phyloP scores from a whole-genome alignment of 2,888 invertebrate genomes.

The Beris morrisii region DNA sequence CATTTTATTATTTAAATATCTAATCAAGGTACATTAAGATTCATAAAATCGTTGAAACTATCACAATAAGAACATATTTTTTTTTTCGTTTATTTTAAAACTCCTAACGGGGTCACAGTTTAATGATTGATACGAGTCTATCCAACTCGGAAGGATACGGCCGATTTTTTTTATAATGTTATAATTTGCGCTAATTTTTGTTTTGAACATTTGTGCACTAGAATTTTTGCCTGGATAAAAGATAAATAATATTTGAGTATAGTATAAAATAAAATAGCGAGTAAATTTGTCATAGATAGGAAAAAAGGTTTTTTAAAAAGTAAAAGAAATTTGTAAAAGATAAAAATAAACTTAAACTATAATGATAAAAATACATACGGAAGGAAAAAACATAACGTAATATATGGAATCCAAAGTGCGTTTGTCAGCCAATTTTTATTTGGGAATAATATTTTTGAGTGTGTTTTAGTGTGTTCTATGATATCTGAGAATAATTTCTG shows the following conservation, averaged over 20 bases:
- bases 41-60: slow-evolving; percentile 25
- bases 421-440: slow-evolving; percentile 22
- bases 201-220: slow-evolving; percentile 24
- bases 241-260: slow-evolving; percentile 20
- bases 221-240: slow-evolving; percentile 34
- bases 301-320: not conserved
- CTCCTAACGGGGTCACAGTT: not conserved
- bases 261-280: not conserved
- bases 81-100: slow-evolving; percentile 4
- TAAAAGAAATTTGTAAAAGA: not conserved
- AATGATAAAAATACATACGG: slow-evolving; percentile 26
- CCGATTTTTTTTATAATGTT: slow-evolving; percentile 7
- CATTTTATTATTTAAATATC: slow-evolving; percentile 19
- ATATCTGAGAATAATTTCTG: slow-evolving; percentile 28
- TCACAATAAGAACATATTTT: slow-evolving; percentile 15
- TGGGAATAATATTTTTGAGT: not conserved
- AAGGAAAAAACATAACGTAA: slow-evolving; percentile 1
- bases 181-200: slow-evolving; percentile 26
- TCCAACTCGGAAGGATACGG: no score
- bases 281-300: not conserved
- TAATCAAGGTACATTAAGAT: slow-evolving; percentile 24
- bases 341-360: not conserved
- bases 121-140: no score
- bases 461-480: slow-evolving; percentile 7
- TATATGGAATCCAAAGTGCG: slow-evolving; percentile 2